Percentiles rank a stretch among this genome's conserved stretches.
Conservation (phyloP, 2,113 vertebrate species). For the Triplophysa dalaica region DNA sequence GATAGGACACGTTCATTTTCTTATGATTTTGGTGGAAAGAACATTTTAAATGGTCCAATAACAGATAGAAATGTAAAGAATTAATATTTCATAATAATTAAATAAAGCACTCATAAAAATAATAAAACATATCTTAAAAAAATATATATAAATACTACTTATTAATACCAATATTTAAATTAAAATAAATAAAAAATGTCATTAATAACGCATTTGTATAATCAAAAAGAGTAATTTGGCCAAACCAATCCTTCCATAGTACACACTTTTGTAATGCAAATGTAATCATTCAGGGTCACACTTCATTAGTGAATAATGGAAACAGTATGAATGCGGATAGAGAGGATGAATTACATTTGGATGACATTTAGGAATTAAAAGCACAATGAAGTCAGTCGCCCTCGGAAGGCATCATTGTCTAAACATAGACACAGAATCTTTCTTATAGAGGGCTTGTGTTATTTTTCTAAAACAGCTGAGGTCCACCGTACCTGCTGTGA, state of each 20-base stretch:
- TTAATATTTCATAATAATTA: too few relatives aligned
- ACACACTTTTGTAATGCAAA: constrained; percentile 52
- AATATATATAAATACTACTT: too few relatives aligned
- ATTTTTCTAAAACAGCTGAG: background rate
- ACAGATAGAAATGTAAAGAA: too few relatives aligned
- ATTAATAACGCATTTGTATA: too few relatives aligned
- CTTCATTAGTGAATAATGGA: constrained; percentile 32
- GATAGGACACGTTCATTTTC: too few relatives aligned
- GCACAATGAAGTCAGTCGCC: constrained; percentile 34
- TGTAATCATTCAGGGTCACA: constrained; percentile 22
- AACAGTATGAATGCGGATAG: constrained; percentile 5
- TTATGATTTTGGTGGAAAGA: too few relatives aligned
- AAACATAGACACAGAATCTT: constrained; percentile 42
- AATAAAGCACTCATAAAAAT: too few relatives aligned
- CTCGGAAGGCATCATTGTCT: constrained; percentile 37
- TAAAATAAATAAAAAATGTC: too few relatives aligned
- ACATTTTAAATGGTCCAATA: too few relatives aligned
- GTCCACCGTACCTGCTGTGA: constrained; percentile 85
- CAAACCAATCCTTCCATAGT: background rate
- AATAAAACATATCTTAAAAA: too few relatives aligned
- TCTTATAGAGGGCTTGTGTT: background rate
- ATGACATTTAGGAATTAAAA: constrained; percentile 41
- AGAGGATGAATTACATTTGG: constrained; percentile 43
- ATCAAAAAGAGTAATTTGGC: too few relatives aligned
- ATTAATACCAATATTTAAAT: too few relatives aligned